phyloP scores from a whole-genome alignment of 2,888 invertebrate genomes.

The Thalpophila matura region DNA sequence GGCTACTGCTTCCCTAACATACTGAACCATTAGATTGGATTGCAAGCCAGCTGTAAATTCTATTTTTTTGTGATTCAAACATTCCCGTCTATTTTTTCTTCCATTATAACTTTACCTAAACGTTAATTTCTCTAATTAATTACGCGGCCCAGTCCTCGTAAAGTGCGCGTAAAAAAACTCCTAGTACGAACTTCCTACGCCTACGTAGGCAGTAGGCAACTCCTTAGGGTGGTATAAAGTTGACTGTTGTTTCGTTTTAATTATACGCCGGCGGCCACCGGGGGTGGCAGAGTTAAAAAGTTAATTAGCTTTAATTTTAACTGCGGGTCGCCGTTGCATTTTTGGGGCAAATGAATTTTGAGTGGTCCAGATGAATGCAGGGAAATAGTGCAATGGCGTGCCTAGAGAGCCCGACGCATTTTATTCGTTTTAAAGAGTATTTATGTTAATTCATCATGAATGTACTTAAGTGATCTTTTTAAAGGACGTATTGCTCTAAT shows the following conservation, averaged over 20 bases:
- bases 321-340: slow-evolving; percentile 66
- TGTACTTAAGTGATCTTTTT: too few species aligned
- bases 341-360: slow-evolving; percentile 55
- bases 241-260: slow-evolving; percentile 87
- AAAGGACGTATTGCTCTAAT: too few species aligned
- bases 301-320: slow-evolving; percentile 88
- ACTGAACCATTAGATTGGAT: too few species aligned
- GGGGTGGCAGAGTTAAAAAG: slow-evolving; percentile 81
- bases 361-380: slow-evolving; percentile 35
- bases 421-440: too few species aligned
- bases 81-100: slow-evolving; percentile 15
- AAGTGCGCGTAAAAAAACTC: slow-evolving; percentile 64
- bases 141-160: slow-evolving; percentile 41
- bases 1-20: too few species aligned
- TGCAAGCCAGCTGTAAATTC: too few species aligned
- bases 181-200: slow-evolving; percentile 39
- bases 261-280: slow-evolving; percentile 76
- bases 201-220: slow-evolving; percentile 49
- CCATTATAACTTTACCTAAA: slow-evolving; percentile 41
- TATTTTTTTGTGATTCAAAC: not conserved
- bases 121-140: slow-evolving; percentile 60
- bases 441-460: too few species aligned
- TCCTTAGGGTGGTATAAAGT: slow-evolving; percentile 82
- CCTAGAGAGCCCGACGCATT: too few species aligned
- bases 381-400: slow-evolving; percentile 14